These are phyloP conservation scores for Parelbella ahira DNA, from an alignment of 2,888 invertebrate genomes.

Conservation along the genomic window DNA sequence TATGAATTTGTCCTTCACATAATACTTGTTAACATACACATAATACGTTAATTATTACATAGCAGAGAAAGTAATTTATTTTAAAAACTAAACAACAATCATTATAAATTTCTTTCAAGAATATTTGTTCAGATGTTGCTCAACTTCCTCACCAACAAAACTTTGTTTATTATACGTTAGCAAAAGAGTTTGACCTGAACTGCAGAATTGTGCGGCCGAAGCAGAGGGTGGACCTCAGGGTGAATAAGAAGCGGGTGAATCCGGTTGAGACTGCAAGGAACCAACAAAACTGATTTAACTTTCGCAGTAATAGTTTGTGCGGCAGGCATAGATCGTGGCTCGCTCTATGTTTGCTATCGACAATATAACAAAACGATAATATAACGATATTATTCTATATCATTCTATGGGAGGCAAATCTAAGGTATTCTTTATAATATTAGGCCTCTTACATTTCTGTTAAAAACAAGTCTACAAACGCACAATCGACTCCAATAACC, in stretches of 20 bases:
- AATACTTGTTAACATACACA: too few species aligned
- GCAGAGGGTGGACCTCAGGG: neutral
- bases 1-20: too few species aligned
- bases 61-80: too few species aligned
- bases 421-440: too few species aligned
- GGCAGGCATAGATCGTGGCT: constrained; percentile 36
- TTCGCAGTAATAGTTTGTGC: constrained; percentile 60
- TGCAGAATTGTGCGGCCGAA: neutral
- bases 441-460: too few species aligned
- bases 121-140: neutral
- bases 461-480: too few species aligned
- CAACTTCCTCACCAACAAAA: neutral
- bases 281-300: constrained; percentile 67
- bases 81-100: neutral
- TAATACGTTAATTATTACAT: too few species aligned
- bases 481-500: too few species aligned
- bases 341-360: neutral
- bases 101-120: neutral
- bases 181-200: constrained; percentile 10
- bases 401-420: too few species aligned
- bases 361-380: neutral
- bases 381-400: neutral
- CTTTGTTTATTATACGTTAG: constrained; percentile 14
- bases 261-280: constrained; percentile 39
- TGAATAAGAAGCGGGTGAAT: constrained; percentile 30